Conservation (phyloP, 2,797 vertebrate genomes). For the Phaenicophaeus curvirostris region DNA sequence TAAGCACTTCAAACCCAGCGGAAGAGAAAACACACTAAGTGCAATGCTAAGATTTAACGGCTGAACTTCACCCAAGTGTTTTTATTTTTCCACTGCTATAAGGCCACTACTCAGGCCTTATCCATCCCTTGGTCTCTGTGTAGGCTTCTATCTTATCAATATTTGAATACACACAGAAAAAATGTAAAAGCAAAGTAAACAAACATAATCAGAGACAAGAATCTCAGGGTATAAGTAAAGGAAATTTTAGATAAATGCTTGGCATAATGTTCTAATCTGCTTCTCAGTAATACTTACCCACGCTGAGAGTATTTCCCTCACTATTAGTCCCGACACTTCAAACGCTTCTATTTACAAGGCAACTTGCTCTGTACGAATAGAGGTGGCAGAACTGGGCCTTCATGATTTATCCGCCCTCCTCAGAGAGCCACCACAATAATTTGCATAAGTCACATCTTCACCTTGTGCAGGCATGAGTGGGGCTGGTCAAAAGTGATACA, state of each 20-base stretch:
- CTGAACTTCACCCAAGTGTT: slow-evolving; percentile 21
- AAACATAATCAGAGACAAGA: background rate
- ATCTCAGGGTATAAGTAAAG: background rate
- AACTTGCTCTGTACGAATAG: background rate
- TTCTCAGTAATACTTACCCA: background rate
- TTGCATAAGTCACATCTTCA: background rate
- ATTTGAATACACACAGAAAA: background rate
- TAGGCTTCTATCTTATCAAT: background rate
- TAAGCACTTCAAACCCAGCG: background rate
- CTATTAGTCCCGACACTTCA: rapidly evolving
- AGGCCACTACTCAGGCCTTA: slow-evolving; percentile 2
- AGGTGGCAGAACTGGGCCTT: slow-evolving; percentile 17
- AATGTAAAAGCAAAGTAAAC: background rate
- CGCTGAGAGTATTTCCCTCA: background rate
- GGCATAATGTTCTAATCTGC: background rate
- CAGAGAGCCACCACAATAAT: background rate
- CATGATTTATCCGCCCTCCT: slow-evolving; percentile 6
- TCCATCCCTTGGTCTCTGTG: background rate
- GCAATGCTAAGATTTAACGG: background rate
- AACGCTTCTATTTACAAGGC: background rate
- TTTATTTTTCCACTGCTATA: background rate
- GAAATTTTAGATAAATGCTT: slow-evolving; percentile 5
- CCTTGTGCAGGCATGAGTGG: background rate
- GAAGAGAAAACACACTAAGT: background rate
- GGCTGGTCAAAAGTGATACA: slow-evolving; percentile 37